Percentiles rank a stretch among this genome's conserved stretches.
phyloP scores from a whole-genome alignment of 2,113 vertebrate species.

The rabbit (Oryctolagus cuniculus) region mOryCun1.1 NC_091447.1:20660501-20661000 shows the following conservation, averaged over 20 bases:
- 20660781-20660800: background rate
- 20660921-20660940: background rate
- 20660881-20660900: background rate
- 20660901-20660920: background rate
- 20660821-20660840: background rate
- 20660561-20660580: background rate
- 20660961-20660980: background rate
- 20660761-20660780: background rate
- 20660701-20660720: background rate
- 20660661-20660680: background rate
- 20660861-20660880: slow-evolving; percentile 11
- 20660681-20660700: background rate
- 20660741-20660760: slow-evolving; percentile 37
- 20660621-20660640: background rate
- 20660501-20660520: slow-evolving; percentile 41
- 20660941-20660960: slow-evolving; percentile 42
- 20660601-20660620: background rate
- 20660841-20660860: slow-evolving; percentile 30
- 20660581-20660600: slow-evolving; percentile 34
- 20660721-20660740: background rate
- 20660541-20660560: background rate
- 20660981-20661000: slow-evolving; percentile 1
- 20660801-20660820: background rate
- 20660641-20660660: background rate
- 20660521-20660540: background rate